Conservation (phyloP, 2,888 invertebrate genomes). For the Papilio gigon region DNA sequence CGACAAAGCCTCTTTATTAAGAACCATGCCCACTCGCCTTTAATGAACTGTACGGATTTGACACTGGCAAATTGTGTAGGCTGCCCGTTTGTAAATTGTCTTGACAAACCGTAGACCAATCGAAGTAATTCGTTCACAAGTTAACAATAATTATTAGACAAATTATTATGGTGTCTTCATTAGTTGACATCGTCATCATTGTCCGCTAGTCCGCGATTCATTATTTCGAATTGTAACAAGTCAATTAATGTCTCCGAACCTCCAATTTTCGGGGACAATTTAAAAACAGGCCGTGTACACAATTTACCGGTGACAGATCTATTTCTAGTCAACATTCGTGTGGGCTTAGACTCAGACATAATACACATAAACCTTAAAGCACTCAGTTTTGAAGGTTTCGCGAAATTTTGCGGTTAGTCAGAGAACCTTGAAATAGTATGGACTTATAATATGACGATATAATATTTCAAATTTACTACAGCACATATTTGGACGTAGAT, state of each 20-base stretch:
- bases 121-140: not conserved
- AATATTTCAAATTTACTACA: conserved; percentile 5
- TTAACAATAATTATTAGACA: no score
- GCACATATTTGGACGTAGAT: not conserved
- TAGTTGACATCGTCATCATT: no score
- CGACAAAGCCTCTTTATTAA: conserved; percentile 31
- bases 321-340: conserved; percentile 29
- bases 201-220: no score
- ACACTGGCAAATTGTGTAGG: not conserved
- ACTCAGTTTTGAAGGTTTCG: conserved; percentile 32
- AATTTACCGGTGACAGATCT: conserved; percentile 10
- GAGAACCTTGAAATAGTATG: conserved; percentile 20
- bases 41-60: conserved; percentile 10
- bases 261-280: not conserved
- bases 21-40: conserved; percentile 30
- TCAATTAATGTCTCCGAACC: no score
- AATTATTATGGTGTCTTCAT: no score
- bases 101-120: not conserved
- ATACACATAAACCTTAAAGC: conserved; percentile 27
- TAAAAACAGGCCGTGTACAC: not conserved
- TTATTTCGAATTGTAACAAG: no score
- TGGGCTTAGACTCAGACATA: conserved; percentile 25
- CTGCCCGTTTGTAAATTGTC: not conserved
- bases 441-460: not conserved
- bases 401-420: conserved; percentile 35